phyloP scores from a whole-genome alignment of 2,888 invertebrate genomes.

The Lepidocyrtinus sp. region DNA sequence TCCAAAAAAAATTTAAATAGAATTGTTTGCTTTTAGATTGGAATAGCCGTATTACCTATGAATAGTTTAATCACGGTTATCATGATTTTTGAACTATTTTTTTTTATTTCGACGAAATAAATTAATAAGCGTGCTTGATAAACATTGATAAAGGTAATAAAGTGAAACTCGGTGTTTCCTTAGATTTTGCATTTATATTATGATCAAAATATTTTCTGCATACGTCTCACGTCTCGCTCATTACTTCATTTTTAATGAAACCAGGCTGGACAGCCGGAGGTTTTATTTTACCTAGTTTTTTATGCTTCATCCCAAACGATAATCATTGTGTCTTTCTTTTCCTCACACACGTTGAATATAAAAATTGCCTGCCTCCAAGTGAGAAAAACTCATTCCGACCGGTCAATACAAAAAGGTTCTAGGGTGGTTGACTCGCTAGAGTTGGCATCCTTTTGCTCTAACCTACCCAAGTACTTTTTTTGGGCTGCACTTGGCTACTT shows the following conservation, averaged over 20 bases:
- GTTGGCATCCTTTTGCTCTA: slow-evolving; percentile 11
- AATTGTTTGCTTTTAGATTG: too few relatives aligned
- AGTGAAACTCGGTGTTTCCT: too few relatives aligned
- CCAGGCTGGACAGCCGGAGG: slow-evolving; percentile 53
- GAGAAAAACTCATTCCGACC: slow-evolving; percentile 53
- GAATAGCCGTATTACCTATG: too few relatives aligned
- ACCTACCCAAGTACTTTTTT: slow-evolving; percentile 12
- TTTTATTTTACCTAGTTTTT: slow-evolving; percentile 45
- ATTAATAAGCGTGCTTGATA: too few relatives aligned
- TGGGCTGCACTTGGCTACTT: slow-evolving; percentile 2
- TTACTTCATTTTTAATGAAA: slow-evolving; percentile 62
- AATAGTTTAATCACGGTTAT: too few relatives aligned
- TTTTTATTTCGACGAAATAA: too few relatives aligned
- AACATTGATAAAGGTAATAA: too few relatives aligned
- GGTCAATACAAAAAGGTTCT: slow-evolving; percentile 37
- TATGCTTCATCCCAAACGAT: background rate
- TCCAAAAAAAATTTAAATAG: too few relatives aligned
- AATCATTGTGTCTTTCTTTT: background rate
- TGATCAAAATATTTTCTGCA: slow-evolving; percentile 46
- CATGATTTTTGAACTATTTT: too few relatives aligned
- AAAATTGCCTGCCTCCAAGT: slow-evolving; percentile 50
- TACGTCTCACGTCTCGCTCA: slow-evolving; percentile 69
- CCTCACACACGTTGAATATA: slow-evolving; percentile 31
- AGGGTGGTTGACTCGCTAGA: slow-evolving; percentile 20
- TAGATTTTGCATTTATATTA: too few relatives aligned